These are phyloP conservation scores for Benthosema pterotum DNA, from an alignment of 2,797 vertebrate genomes.

Conservation along the genomic window DNA sequence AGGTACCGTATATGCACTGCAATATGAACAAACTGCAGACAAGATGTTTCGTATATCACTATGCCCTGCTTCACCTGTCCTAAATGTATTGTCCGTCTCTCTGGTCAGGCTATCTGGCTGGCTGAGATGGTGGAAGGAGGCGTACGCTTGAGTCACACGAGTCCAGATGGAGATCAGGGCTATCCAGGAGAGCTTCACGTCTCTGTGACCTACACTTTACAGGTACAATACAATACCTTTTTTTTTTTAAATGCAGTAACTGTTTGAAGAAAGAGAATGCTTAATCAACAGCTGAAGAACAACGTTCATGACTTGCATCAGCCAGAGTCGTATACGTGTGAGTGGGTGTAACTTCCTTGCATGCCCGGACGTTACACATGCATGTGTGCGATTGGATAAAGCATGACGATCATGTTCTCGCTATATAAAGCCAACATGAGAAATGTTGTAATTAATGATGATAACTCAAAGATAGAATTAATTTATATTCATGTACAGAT, in stretches of 20 bases:
- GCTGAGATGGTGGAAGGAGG: slow-evolving; percentile 78
- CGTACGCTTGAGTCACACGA: slow-evolving; percentile 83
- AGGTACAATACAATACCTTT: slow-evolving; percentile 39
- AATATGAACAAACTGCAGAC: not conserved
- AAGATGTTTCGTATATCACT: not conserved
- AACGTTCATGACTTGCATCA: no score
- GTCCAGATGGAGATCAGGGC: slow-evolving; percentile 91
- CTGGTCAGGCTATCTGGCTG: slow-evolving; percentile 60
- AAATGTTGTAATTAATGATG: no score
- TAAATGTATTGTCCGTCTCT: slow-evolving; percentile 3
- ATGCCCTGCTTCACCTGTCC: not conserved
- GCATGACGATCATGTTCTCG: no score
- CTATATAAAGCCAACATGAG: no score
- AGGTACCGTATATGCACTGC: slow-evolving; percentile 73
- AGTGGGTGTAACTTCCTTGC: no score
- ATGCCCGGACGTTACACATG: no score
- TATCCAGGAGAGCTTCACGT: slow-evolving; percentile 90
- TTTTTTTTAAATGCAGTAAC: not conserved
- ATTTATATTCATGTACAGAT: no score
- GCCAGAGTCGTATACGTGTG: no score
- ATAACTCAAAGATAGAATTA: no score
- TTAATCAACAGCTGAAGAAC: no score
- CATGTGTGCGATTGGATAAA: no score
- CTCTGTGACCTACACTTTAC: slow-evolving; percentile 87
- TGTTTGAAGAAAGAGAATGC: not conserved